Evolutionary conservation across 35 echinoderm and acorn worm genomes (phyloP).

Genomic region (Anneissia japonica): DNA sequence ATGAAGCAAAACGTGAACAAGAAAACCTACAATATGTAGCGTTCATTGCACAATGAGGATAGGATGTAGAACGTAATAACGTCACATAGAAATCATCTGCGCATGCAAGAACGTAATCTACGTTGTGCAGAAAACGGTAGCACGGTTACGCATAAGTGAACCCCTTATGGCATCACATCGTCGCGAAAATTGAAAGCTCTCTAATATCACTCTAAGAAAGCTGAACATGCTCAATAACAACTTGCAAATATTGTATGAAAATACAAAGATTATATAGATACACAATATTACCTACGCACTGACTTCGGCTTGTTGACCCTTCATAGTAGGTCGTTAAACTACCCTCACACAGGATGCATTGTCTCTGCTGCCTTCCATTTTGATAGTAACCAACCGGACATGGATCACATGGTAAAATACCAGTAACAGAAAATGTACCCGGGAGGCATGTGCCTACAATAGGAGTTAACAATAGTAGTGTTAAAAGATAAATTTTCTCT

Average conservation of each 20-base stretch:
- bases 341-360: slow-evolving; percentile 3
- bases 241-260: background rate
- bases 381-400: slow-evolving; percentile 33
- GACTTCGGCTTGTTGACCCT: background rate
- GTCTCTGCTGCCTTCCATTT: background rate
- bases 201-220: background rate
- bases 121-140: background rate
- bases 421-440: slow-evolving; percentile 13
- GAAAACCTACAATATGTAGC: no score
- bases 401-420: slow-evolving; percentile 18
- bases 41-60: no score
- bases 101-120: no score
- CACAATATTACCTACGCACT: slow-evolving; percentile 25
- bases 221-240: background rate
- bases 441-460: background rate
- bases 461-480: background rate
- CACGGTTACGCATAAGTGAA: no score
- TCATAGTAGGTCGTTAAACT: slow-evolving; percentile 2
- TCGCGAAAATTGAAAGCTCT: no score
- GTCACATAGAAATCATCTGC: no score
- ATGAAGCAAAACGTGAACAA: no score
- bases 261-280: background rate
- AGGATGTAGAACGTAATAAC: no score
- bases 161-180: background rate
- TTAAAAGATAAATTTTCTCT: background rate